These are phyloP conservation scores for Cherax quadricarinatus DNA, from an alignment of 1,140 invertebrate species.

Conservation along the genomic window DNA sequence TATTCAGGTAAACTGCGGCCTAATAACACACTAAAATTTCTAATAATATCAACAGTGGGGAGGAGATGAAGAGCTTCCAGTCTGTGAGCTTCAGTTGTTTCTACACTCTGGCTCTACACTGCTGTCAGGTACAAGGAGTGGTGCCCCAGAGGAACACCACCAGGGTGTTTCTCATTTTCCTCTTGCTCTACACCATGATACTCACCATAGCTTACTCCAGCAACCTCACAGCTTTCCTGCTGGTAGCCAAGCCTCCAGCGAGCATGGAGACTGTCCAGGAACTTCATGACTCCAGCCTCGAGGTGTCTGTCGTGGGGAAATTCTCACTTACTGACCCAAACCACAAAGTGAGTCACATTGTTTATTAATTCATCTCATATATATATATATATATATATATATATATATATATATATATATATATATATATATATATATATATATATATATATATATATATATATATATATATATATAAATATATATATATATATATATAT, in stretches of 20 bases:
- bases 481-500: no score
- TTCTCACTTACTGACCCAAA: neutral
- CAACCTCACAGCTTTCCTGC: neutral
- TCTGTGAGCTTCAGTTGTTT: neutral
- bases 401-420: no score
- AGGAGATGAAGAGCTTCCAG: neutral
- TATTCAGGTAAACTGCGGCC: no score
- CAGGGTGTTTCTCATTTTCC: neutral
- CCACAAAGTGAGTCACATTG: neutral
- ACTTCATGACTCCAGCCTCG: neutral
- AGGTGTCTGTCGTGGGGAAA: neutral
- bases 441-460: no score
- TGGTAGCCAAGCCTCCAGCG: no score
- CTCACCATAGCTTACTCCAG: neutral
- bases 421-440: no score
- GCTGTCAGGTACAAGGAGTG: neutral
- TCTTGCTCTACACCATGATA: neutral
- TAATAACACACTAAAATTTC: no score
- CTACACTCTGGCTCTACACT: slow-evolving; percentile 31
- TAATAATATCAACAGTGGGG: neutral
- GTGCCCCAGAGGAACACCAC: neutral
- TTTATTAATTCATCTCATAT: no score
- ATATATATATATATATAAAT: no score
- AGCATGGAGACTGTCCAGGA: neutral
- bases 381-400: no score